Evolutionary conservation across 2,888 invertebrate genomes (phyloP).

Genomic region (Pristionchus mayeri): DNA sequence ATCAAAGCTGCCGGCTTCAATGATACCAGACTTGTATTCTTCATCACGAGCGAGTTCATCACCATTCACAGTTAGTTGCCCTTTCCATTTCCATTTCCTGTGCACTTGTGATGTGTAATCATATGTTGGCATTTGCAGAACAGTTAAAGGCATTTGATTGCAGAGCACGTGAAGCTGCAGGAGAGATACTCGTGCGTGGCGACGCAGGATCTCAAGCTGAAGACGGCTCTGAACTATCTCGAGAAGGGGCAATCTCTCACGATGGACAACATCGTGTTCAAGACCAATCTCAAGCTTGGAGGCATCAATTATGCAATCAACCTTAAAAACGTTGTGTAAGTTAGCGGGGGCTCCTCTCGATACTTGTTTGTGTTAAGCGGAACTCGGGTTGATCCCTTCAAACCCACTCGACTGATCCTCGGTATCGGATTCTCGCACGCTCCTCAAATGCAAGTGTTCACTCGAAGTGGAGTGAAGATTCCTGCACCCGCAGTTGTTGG

Average conservation of each 20-base stretch:
- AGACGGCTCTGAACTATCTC: slow-evolving; percentile 53
- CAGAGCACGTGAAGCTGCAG: slow-evolving; percentile 52
- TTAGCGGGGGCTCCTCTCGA: not conserved
- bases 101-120: too few species aligned
- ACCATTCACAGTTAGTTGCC: slow-evolving; percentile 53
- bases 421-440: slow-evolving; percentile 36
- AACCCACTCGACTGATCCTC: slow-evolving; percentile 28
- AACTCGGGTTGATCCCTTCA: not conserved
- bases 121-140: not conserved
- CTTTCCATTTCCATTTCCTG: too few species aligned
- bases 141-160: not conserved
- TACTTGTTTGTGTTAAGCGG: not conserved
- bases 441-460: slow-evolving; percentile 42
- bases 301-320: slow-evolving; percentile 64
- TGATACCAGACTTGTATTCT: slow-evolving; percentile 52
- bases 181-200: slow-evolving; percentile 60
- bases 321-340: not conserved
- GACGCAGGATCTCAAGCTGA: slow-evolving; percentile 68
- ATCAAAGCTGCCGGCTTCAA: slow-evolving; percentile 48
- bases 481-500: slow-evolving; percentile 57
- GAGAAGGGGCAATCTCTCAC: slow-evolving; percentile 53
- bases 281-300: slow-evolving; percentile 69
- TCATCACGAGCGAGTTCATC: slow-evolving; percentile 53
- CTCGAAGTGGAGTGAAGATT: not conserved
- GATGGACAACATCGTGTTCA: slow-evolving; percentile 65